Base-by-base conservation (phyloP, 2,888 invertebrate genomes). In the Drosophila anceps region DNA sequence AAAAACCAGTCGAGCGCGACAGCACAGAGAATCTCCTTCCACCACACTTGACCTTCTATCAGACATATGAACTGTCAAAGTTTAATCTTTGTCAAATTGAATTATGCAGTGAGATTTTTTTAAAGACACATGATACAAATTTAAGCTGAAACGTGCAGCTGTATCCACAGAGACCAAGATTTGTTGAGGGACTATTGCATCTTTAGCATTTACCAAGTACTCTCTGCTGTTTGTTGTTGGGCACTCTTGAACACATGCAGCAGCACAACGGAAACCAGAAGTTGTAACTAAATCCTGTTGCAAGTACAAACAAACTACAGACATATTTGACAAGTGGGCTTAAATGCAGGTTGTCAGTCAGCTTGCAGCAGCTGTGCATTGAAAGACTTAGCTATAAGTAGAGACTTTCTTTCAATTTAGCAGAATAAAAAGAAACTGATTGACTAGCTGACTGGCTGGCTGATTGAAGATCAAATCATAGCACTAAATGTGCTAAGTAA, bases 1-100 rank as follows among this genome's bases (percentile, higher is more conserved):
- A 68, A 88, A 80, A 86, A 72, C 85, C 86, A 75, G 57, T 76
- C 69, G 70, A 66, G 60, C 73, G 74, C 65, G 73, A 77, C 68
- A 68, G 15, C 58, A 46, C 48, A 24, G 66, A 18, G 29, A n/a
- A 5, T 12, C 27, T 18, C 18, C 18, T n/a, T 10, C 10, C 20
- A 31, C 12, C 13, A 29, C 37, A 48, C 12, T 57, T 55, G 33
- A 43, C 29, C 44, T 10, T 5, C 6, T 15, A 51, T 27, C 27
- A 46, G 18, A 35, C 24, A 24, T 51, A 4, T 62, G 50, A 69
- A 55, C 55, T 44, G 31, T 27, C 29, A 31, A 48, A 41, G 48
- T 33, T 44, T 53, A 37, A 29, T 58, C 33, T 24, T 66, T 55
- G 27, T 27, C 33, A 74, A 73, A 90, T 90, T 84, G 86, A 85